These are phyloP conservation scores for Oreochromis aureus DNA, from an alignment of 2,113 vertebrate genomes.

Conservation along the genomic window DNA sequence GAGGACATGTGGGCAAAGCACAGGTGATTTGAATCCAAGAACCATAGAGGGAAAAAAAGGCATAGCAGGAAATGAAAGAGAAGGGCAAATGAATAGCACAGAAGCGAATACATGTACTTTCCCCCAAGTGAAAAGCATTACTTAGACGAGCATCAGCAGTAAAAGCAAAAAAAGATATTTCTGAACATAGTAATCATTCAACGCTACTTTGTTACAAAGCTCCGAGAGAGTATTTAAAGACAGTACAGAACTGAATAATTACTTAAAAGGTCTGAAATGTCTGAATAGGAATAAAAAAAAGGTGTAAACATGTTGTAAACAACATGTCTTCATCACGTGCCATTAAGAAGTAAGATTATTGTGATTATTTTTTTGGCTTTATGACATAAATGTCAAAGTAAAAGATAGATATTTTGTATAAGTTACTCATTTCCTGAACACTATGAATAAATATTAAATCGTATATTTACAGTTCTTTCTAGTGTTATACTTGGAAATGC, in stretches of 20 bases:
- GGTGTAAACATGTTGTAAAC: background rate
- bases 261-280: background rate
- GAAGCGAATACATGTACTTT: background rate
- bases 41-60: background rate
- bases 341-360: background rate
- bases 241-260: background rate
- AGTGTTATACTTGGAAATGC: background rate
- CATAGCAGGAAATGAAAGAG: slow-evolving; percentile 27
- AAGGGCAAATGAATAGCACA: slow-evolving; percentile 9
- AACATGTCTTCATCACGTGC: background rate
- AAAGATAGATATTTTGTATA: background rate
- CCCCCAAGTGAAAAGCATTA: background rate
- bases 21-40: slow-evolving; percentile 32
- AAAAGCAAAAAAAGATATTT: background rate
- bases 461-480: background rate
- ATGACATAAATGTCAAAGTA: background rate
- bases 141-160: background rate
- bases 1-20: slow-evolving; percentile 28
- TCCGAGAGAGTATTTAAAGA: background rate
- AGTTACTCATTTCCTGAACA: background rate
- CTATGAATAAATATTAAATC: background rate
- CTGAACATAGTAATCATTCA: background rate
- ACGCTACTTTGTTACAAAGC: background rate
- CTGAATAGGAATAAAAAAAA: background rate
- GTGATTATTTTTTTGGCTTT: background rate